These are phyloP conservation scores for Drosophila anomalata DNA, from an alignment of 2,888 invertebrate genomes.

Conservation along the genomic window DNA sequence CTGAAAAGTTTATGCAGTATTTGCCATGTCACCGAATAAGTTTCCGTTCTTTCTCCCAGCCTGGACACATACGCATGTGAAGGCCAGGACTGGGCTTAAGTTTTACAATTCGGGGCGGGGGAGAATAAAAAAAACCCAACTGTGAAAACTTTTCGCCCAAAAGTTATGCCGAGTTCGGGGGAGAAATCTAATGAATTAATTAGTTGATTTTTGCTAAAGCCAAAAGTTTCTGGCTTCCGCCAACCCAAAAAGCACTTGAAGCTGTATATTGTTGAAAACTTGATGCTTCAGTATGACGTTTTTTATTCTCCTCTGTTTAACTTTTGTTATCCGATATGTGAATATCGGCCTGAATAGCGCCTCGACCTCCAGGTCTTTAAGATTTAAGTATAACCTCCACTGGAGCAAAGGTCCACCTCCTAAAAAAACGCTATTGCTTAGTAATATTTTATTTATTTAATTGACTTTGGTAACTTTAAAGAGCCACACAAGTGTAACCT, in stretches of 20 bases:
- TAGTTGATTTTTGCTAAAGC: conserved; percentile 60
- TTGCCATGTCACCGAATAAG: conserved; percentile 77
- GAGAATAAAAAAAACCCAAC: conserved; percentile 51
- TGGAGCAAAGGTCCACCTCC: not conserved
- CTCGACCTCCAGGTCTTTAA: too few relatives aligned
- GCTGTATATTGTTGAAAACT: conserved; percentile 37
- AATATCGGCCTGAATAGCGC: too few relatives aligned
- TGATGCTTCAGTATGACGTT: conserved; percentile 29
- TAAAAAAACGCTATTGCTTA: conserved; percentile 25
- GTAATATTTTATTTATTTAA: conserved; percentile 47
- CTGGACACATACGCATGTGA: conserved; percentile 56
- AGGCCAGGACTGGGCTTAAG: conserved; percentile 58
- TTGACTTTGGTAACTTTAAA: conserved; percentile 36
- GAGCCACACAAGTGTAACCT: conserved; percentile 32
- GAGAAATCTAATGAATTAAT: conserved; percentile 69
- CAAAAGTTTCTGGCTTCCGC: conserved; percentile 10
- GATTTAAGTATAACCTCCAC: too few relatives aligned
- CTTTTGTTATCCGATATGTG: not conserved
- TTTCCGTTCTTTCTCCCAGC: conserved; percentile 24
- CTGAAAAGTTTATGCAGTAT: conserved; percentile 69
- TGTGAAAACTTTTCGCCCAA: conserved; percentile 58
- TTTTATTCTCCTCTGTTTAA: not conserved
- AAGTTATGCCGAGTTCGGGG: conserved; percentile 53
- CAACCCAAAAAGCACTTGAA: conserved; percentile 35
- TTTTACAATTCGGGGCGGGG: conserved; percentile 23